Conservation (phyloP, 2,888 invertebrate species). For the Agrilus mali region DNA sequence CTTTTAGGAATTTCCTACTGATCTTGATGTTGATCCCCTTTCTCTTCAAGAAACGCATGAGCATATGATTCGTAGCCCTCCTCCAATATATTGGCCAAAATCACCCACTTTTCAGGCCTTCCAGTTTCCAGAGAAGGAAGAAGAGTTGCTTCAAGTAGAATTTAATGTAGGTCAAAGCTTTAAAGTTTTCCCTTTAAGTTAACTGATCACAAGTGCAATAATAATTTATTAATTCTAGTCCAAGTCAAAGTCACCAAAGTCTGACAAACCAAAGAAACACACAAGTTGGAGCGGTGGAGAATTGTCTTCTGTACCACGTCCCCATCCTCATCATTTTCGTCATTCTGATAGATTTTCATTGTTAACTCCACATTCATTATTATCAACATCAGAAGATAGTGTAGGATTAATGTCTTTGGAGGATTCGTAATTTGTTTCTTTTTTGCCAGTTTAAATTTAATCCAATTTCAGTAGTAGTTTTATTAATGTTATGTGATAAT, state of each 20-base stretch:
- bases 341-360: conserved; percentile 40
- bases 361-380: conserved; percentile 39
- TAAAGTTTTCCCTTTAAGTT: neutral
- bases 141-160: conserved; percentile 33
- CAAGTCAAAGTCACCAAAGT: conserved; percentile 18
- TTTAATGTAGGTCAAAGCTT: conserved; percentile 23
- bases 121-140: conserved; percentile 40
- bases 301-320: conserved; percentile 22
- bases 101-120: conserved; percentile 43
- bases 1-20: conserved; percentile 36
- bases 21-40: conserved; percentile 55
- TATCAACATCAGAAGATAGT: conserved; percentile 42
- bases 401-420: conserved; percentile 38
- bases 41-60: conserved; percentile 69
- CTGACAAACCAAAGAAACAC: conserved; percentile 27
- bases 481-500: too few relatives aligned
- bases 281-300: conserved; percentile 29
- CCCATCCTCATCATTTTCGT: conserved; percentile 23
- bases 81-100: conserved; percentile 64
- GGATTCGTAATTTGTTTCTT: conserved; percentile 18
- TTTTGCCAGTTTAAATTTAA: too few relatives aligned
- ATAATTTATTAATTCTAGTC: conserved; percentile 14
- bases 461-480: too few relatives aligned
- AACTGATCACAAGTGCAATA: neutral
- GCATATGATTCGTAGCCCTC: conserved; percentile 71